These are phyloP conservation scores for Eciton burchellii DNA, from an alignment of 1,140 invertebrate genomes.

Conservation along the genomic window DNA sequence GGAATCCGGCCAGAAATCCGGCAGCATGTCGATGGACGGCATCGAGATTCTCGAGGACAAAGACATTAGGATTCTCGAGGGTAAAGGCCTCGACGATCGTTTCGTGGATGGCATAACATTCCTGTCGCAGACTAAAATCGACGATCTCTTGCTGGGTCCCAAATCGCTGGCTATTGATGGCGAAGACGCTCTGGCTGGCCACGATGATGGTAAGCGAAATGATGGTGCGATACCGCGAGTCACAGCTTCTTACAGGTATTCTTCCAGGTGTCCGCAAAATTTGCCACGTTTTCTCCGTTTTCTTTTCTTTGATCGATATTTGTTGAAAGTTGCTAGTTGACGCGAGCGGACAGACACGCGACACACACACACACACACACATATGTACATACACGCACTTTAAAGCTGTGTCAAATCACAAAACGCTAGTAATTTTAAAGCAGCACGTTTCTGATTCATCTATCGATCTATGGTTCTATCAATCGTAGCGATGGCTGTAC, in stretches of 20 bases:
- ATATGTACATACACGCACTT: no score
- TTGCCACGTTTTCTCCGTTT: background rate
- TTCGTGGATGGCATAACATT: slow-evolving; percentile 78
- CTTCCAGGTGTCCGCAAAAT: background rate
- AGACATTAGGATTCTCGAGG: slow-evolving; percentile 78
- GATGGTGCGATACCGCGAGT: background rate
- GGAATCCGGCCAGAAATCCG: slow-evolving; percentile 75
- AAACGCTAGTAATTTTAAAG: background rate
- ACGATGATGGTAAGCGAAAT: slow-evolving; percentile 72
- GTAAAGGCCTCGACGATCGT: slow-evolving; percentile 78
- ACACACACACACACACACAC: no score
- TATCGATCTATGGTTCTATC: slow-evolving; percentile 8
- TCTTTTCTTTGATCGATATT: no score
- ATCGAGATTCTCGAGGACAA: slow-evolving; percentile 82
- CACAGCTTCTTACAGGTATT: slow-evolving; percentile 4
- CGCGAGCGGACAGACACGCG: background rate
- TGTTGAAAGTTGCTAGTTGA: background rate
- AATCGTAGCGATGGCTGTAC: slow-evolving; percentile 58
- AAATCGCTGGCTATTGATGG: slow-evolving; percentile 71
- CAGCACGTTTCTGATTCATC: slow-evolving; percentile 12
- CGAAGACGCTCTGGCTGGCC: slow-evolving; percentile 38
- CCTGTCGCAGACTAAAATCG: slow-evolving; percentile 80
- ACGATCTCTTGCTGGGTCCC: slow-evolving; percentile 79
- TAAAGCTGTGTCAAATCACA: background rate
- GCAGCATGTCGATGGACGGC: slow-evolving; percentile 71